Base-by-base conservation (phyloP, 1,140 invertebrate genomes). In the Zelostemma sp. region DNA sequence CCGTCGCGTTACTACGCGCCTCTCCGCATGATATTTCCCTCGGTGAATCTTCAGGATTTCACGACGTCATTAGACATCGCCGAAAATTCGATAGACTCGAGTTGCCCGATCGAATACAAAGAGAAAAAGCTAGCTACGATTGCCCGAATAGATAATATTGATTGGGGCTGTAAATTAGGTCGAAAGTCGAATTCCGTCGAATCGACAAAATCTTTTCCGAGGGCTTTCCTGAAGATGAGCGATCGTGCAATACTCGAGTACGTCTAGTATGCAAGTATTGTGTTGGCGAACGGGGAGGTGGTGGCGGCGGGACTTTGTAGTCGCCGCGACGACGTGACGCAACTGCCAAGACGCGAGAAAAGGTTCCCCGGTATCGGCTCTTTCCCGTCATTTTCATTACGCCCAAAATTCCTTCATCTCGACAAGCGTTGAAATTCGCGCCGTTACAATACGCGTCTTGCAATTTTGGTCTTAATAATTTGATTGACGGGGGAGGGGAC, bases 261-360 rank as follows among this genome's bases (percentile, higher is more conserved):
- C 65, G 63, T 73, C 77, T 76, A 70, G 73, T 75, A 76, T 75
- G 72, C 75, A 73, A 77, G 75, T 74, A 75, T 71, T 76, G 75
- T 63, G 67, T 60, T 35, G 25, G 62, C 63, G 48, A 48, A 61
- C 48, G 49, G 17, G 60, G 25, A 67, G 60, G 51, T 50, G 54
- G 43, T n/a, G 3, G 8, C 25, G 25, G 3, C 56, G 61, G 61
- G 41, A 67, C 82, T 84, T 84, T 84, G 81, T 83, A 81, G 79
- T 83, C 67, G 79, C 79, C 80, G 81, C 78, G 79, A 84, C 81
- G 82, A 84, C 81, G 82, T 83, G 82, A 81, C 76, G 79, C 72
- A 83, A 82, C 78, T 83, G 77, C 75, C 68, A 82, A 82, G 75
- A 67, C 71, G 61, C 59, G 72, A 72, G 74, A 72, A 77, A 75